Percentiles rank a stretch among this genome's conserved stretches.
Evolutionary conservation across 2,797 vertebrate species (phyloP).

Genomic region (Yasuhikotakia modesta): DNA sequence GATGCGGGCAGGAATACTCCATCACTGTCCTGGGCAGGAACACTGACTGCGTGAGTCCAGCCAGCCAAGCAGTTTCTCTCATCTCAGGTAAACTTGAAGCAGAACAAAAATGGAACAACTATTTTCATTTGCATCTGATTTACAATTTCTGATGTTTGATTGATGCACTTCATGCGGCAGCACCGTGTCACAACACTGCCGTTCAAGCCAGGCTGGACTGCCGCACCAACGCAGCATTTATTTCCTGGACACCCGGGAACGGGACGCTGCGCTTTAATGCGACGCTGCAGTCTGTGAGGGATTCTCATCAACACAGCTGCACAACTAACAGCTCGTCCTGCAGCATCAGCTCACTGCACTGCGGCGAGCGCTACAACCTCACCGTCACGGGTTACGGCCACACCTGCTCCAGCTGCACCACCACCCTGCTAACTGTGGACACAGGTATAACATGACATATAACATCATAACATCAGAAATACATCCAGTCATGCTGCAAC

Average conservation of each 20-base stretch:
- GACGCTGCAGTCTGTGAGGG: constrained; percentile 45
- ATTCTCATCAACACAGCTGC: constrained; percentile 55
- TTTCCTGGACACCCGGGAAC: constrained; percentile 73
- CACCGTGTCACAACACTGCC: constrained; percentile 69
- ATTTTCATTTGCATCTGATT: too few species aligned
- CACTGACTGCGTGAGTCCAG: constrained; percentile 65
- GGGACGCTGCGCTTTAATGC: constrained; percentile 69
- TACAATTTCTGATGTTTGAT: neutral
- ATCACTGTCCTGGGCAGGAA: constrained; percentile 66
- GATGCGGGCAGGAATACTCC: constrained; percentile 74
- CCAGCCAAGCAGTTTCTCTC: constrained; percentile 57
- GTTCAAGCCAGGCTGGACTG: constrained; percentile 65
- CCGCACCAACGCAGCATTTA: constrained; percentile 59
- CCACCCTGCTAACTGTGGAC: constrained; percentile 51
- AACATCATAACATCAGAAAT: too few species aligned
- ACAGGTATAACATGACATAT: constrained; percentile 71
- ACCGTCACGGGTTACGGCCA: constrained; percentile 67
- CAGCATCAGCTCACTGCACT: constrained; percentile 70
- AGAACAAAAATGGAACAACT: too few species aligned
- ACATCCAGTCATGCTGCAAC: too few species aligned
- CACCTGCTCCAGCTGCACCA: constrained; percentile 61
- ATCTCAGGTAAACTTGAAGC: constrained; percentile 70
- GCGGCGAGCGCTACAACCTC: constrained; percentile 69
- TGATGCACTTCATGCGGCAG: constrained; percentile 57
- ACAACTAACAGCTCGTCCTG: constrained; percentile 65